Conservation (phyloP, 1,140 invertebrate species). For the Atopsyche davidsoni region DNA sequence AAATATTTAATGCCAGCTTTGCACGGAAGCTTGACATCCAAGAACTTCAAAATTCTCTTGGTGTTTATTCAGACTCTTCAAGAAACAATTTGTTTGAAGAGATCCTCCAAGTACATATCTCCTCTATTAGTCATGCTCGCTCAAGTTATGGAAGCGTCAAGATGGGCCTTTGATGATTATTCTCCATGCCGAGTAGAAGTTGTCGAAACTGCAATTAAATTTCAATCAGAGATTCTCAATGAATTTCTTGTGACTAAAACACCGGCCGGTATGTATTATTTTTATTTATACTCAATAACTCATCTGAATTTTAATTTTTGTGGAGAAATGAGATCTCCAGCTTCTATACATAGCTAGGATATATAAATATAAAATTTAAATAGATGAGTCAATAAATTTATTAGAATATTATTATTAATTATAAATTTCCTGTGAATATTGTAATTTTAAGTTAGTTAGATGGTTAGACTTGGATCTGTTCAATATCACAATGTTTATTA, state of each 20-base stretch:
- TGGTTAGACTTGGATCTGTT: too few species aligned
- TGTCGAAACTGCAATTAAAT: slow-evolving; percentile 8
- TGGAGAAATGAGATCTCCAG: too few species aligned
- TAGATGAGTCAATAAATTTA: not conserved
- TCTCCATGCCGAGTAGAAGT: slow-evolving; percentile 7
- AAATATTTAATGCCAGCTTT: slow-evolving; percentile 12
- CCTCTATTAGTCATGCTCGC: slow-evolving; percentile 16
- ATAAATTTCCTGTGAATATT: too few species aligned
- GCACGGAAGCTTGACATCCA: slow-evolving; percentile 4
- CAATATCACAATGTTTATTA: too few species aligned
- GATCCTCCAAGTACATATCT: slow-evolving; percentile 3
- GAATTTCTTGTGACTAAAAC: slow-evolving; percentile 5
- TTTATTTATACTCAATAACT: not conserved
- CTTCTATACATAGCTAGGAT: too few species aligned
- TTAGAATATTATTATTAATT: too few species aligned
- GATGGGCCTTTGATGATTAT: slow-evolving; percentile 21
- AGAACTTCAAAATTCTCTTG: slow-evolving; percentile 2
- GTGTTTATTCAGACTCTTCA: slow-evolving; percentile 12
- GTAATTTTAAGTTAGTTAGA: too few species aligned
- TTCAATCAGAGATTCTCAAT: slow-evolving; percentile 10
- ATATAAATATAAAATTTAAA: not conserved
- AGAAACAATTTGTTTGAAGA: slow-evolving; percentile 8
- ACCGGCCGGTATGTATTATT: slow-evolving; percentile 12
- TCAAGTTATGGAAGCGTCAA: slow-evolving; percentile 17
- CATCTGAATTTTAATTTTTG: too few species aligned